Percentiles rank a stretch among this genome's conserved stretches.
Conservation (phyloP, 2,797 vertebrate genomes). For the Aphelocoma californica region DNA sequence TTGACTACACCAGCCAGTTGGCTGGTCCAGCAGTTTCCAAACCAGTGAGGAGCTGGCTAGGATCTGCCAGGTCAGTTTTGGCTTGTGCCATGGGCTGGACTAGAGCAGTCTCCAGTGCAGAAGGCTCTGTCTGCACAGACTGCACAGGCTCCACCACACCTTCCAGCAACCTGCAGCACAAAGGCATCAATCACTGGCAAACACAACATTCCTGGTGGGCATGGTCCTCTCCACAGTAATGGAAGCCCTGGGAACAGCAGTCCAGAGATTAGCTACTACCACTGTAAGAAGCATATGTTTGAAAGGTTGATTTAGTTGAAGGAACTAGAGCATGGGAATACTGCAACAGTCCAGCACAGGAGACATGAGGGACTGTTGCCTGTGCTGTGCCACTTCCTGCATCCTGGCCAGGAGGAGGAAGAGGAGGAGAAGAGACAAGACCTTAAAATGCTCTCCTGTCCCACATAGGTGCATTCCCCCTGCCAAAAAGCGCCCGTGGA, state of each 20-base stretch:
- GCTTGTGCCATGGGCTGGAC: background rate
- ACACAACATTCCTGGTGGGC: background rate
- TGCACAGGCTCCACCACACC: accelerated
- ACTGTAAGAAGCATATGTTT: background rate
- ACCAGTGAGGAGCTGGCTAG: background rate
- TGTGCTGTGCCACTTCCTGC: background rate
- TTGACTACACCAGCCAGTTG: background rate
- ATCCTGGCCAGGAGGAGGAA: background rate
- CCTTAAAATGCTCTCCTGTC: background rate
- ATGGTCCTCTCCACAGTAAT: background rate
- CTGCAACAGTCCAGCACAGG: background rate
- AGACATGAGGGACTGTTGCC: background rate
- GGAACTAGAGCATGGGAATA: background rate
- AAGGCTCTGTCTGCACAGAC: background rate
- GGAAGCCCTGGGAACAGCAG: background rate
- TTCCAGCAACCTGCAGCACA: background rate
- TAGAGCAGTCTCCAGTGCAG: background rate
- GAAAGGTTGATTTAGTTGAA: background rate
- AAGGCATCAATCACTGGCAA: background rate
- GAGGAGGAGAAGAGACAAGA: background rate
- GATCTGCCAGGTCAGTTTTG: background rate
- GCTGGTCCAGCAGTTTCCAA: background rate
- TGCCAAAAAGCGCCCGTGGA: background rate
- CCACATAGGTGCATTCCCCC: accelerated
- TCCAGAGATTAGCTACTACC: background rate